phyloP scores from a whole-genome alignment of 2,888 invertebrate genomes.

The Euplexia lucipara region DNA sequence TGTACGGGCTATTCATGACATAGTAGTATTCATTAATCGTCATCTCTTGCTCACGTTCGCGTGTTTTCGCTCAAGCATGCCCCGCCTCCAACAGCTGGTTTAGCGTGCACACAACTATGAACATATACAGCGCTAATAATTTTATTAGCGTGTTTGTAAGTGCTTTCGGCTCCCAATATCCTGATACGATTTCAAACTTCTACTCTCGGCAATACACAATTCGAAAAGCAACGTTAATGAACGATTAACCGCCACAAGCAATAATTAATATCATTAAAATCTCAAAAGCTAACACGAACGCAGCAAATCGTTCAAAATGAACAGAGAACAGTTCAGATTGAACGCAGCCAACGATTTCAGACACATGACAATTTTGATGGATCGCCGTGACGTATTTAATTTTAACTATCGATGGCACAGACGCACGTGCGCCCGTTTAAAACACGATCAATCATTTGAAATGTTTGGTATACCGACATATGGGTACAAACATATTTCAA shows the following conservation, averaged over 20 bases:
- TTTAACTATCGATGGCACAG: slow-evolving; percentile 66
- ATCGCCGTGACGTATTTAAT: slow-evolving; percentile 73
- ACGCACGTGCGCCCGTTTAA: slow-evolving; percentile 68
- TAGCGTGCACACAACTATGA: neutral
- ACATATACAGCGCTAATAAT: no score
- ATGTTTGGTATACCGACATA: slow-evolving; percentile 38
- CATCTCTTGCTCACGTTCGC: no score
- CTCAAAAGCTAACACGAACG: slow-evolving; percentile 10
- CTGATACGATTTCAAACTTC: no score
- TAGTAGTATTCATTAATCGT: no score
- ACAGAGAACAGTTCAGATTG: slow-evolving; percentile 51
- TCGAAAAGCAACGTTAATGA: neutral
- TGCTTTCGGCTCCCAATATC: neutral
- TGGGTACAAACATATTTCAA: slow-evolving; percentile 29
- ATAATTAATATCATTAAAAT: slow-evolving; percentile 12
- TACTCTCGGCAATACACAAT: no score
- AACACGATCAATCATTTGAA: slow-evolving; percentile 74
- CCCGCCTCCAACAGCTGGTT: no score
- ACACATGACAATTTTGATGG: slow-evolving; percentile 72
- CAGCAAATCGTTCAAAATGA: slow-evolving; percentile 31
- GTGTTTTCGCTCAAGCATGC: no score
- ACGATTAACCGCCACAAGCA: neutral
- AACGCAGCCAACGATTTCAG: slow-evolving; percentile 60
- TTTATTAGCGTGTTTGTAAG: no score
- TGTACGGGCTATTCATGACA: no score